Conservation (phyloP, 2,888 invertebrate genomes). For the Drosophila buzzatii region DNA sequence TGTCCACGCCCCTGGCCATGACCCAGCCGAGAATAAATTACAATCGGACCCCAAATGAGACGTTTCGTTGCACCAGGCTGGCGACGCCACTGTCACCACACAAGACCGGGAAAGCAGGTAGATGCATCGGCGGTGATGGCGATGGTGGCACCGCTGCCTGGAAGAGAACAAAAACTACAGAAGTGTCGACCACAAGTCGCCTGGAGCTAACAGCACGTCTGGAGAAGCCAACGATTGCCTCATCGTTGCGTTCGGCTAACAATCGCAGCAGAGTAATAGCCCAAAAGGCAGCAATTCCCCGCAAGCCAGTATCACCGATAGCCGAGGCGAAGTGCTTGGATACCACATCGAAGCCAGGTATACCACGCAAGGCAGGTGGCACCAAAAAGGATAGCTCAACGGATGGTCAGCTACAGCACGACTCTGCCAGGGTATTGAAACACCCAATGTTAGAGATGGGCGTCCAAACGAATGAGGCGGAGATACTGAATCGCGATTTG, state of each 20-base stretch:
- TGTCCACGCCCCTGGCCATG: neutral
- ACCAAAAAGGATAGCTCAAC: conserved; percentile 20
- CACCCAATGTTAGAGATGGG: conserved; percentile 49
- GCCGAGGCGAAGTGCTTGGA: conserved; percentile 8
- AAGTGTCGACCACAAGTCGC: conserved; percentile 1
- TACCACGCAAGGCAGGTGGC: conserved; percentile 22
- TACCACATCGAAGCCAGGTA: conserved; percentile 22
- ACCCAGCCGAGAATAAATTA: neutral
- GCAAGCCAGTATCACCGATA: conserved; percentile 1
- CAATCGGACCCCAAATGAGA: conserved; percentile 7
- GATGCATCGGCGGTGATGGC: conserved; percentile 58
- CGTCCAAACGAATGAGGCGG: conserved; percentile 76
- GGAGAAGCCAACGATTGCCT: conserved; percentile 64
- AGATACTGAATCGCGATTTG: conserved; percentile 73
- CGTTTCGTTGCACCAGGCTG: conserved; percentile 27
- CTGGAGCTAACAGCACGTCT: conserved; percentile 13
- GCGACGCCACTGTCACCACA: conserved; percentile 57
- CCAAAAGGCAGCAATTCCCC: conserved; percentile 14
- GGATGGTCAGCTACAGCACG: neutral
- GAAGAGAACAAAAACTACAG: conserved; percentile 25
- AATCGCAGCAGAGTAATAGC: conserved; percentile 34
- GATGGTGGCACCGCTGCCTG: conserved; percentile 62
- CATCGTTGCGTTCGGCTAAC: conserved; percentile 57
- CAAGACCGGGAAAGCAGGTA: conserved; percentile 37
- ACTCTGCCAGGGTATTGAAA: neutral